Base-by-base conservation (phyloP, 2,113 vertebrate species). In the Dicentrarchus labrax region DNA sequence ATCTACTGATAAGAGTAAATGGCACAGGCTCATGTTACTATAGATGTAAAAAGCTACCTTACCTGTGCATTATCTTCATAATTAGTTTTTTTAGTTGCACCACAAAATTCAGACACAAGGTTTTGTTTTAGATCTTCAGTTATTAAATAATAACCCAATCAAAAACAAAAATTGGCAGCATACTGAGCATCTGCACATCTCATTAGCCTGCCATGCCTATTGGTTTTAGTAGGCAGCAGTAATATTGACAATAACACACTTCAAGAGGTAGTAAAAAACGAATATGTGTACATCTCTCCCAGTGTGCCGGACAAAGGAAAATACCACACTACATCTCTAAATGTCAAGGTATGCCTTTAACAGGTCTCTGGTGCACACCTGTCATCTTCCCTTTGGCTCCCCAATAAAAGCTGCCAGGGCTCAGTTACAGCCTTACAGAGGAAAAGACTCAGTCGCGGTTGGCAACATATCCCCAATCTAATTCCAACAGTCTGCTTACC, bases 331-430 rank as follows among this genome's bases (percentile, higher is more conserved):
- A 78, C 22, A 78, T 76, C 43, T 90, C 80, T 81, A 86, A 91
- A 88, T 89, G 85, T 90, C 83, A 86, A 69, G 80, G 85, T 84
- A 79, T 86, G 69, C 75, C 82, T 87, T 71, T 88, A 91, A 90
- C 90, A 80, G 87, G 84, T 92, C 90, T 84, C 88, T 84, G 84
- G 82, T 90, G 88, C 72, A 77, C 72, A 83, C 86, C 91, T 92
- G 90, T 86, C 88, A 88, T 88, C 87, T 82, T 89, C 71, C 66
- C 69, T 85, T 69, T 71, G 76, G 73, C 83, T 91, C 65, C 61
- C 73, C 76, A 77, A 83, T 83, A 89, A 89, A 89, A 88, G 50
- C 86, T 88, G 86, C 86, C 77, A 64, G 62, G 78, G 67, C 87
- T 88, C 83, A 74, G 84, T 78, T 88, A 79, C 24, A 75, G 74